Evolutionary conservation across 2,797 vertebrate genomes (phyloP), one percentile per base, ranked within the genome.

Genomic region (Acanthurus tractus): DNA sequence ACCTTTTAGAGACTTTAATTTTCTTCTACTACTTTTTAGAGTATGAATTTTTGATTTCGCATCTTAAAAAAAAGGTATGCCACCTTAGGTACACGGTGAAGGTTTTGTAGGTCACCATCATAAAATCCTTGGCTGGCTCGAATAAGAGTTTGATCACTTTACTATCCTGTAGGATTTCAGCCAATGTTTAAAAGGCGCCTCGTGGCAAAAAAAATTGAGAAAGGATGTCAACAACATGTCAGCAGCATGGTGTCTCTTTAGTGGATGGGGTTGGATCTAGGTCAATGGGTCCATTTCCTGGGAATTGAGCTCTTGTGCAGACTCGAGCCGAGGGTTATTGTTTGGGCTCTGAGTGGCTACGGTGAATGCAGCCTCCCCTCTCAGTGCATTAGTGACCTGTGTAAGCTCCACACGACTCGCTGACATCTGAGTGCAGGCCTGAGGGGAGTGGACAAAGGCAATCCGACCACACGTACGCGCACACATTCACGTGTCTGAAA

Each of bases 331-430:
- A 54, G 52, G 78, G 85, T 89, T 79, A 84, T 86, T 89, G 82
- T 91, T 83, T 71, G 76, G 76, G 40, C 71, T 82, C 69, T 82
- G 79, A 92, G 85, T 88, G 77, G 75, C 58, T 61, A 34, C 56
- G 40, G 48, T 91, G 88, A 91, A 89, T 86, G 63, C 79, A 89
- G 75, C 20, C 59, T 74, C 70, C 58, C 36, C 76, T 81, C 68
- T 79, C 71, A 42, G 74, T 84, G 83, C 92, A 93, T 93, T 93
- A 93, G 92, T 86, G 92, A 90, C 92, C 92, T 92, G 91, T 77
- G 84, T 85, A 78, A 82, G 86, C 91, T 84, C 87, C 87, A 79
- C 88, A 87, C 50, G 84, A 92, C 82, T 83, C 76, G 29, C 82
- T 81, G 83, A 87, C 88, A 86, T 91, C 87, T 86, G 86, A 93